Conservation (phyloP, 2,113 vertebrate genomes). For the Mesembrinibis cayennensis region DNA sequence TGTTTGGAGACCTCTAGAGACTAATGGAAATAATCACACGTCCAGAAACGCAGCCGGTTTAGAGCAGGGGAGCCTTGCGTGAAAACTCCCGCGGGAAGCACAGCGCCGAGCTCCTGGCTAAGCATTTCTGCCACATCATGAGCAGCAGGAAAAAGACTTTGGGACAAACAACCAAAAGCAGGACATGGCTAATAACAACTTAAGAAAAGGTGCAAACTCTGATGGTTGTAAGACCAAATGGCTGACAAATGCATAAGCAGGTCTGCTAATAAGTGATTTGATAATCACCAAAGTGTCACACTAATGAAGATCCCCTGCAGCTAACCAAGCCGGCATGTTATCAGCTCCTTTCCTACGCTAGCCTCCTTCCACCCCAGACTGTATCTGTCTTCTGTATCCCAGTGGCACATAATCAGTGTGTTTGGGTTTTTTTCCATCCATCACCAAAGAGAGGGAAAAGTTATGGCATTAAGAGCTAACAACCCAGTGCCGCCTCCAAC, state of each 20-base stretch:
- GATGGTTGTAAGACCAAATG: background rate
- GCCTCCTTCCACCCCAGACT: background rate
- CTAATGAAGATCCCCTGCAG: background rate
- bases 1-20: conserved; percentile 33
- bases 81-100: background rate
- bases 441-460: background rate
- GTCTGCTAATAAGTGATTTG: background rate
- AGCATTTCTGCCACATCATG: background rate
- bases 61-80: background rate
- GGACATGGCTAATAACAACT: background rate
- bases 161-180: background rate
- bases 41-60: rapidly evolving
- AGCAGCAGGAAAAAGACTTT: background rate
- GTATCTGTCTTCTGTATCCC: background rate
- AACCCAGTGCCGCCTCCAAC: background rate
- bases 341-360: background rate
- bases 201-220: background rate
- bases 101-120: rapidly evolving
- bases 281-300: background rate
- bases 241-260: background rate
- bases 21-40: background rate
- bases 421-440: background rate
- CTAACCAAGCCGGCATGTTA: background rate
- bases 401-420: background rate
- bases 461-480: background rate